These are phyloP conservation scores for Triplophysa dalaica DNA, from an alignment of 2,113 vertebrate genomes.

Conservation along the genomic window DNA sequence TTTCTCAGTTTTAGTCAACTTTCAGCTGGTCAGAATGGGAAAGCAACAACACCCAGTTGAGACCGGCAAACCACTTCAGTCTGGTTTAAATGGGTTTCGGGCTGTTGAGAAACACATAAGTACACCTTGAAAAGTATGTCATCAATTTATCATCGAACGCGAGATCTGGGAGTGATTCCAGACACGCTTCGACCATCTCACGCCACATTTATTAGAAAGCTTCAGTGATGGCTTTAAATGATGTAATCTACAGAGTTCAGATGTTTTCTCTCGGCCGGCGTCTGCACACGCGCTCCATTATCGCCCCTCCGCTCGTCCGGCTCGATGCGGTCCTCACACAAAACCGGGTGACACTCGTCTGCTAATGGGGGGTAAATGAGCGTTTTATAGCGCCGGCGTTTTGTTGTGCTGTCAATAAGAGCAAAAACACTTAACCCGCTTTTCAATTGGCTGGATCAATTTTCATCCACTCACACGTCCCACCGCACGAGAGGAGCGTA, in stretches of 20 bases:
- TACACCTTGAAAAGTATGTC: background rate
- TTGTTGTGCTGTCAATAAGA: slow-evolving; percentile 84
- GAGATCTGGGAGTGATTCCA: slow-evolving; percentile 52
- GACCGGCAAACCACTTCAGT: background rate
- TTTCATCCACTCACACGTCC: slow-evolving; percentile 87
- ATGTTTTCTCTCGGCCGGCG: slow-evolving; percentile 53
- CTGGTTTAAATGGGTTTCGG: background rate
- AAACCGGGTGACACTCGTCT: slow-evolving; percentile 79
- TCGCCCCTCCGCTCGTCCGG: slow-evolving; percentile 65
- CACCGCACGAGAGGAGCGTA: slow-evolving; percentile 88
- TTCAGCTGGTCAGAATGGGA: background rate
- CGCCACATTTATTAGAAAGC: slow-evolving; percentile 58
- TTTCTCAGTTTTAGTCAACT: background rate
- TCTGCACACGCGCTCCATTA: slow-evolving; percentile 70
- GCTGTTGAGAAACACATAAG: background rate
- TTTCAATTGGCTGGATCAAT: slow-evolving; percentile 94
- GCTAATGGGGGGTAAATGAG: slow-evolving; percentile 91
- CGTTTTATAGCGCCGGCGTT: slow-evolving; percentile 85
- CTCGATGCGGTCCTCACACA: slow-evolving; percentile 75
- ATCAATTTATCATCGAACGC: slow-evolving; percentile 35
- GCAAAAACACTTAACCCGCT: slow-evolving; percentile 84
- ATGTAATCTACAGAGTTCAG: slow-evolving; percentile 64
- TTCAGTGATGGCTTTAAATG: slow-evolving; percentile 57
- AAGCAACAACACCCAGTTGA: background rate
- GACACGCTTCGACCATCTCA: slow-evolving; percentile 50